These are phyloP conservation scores for Salvelinus fontinalis DNA, from an alignment of 2,113 vertebrate genomes.

Conservation along the genomic window DNA sequence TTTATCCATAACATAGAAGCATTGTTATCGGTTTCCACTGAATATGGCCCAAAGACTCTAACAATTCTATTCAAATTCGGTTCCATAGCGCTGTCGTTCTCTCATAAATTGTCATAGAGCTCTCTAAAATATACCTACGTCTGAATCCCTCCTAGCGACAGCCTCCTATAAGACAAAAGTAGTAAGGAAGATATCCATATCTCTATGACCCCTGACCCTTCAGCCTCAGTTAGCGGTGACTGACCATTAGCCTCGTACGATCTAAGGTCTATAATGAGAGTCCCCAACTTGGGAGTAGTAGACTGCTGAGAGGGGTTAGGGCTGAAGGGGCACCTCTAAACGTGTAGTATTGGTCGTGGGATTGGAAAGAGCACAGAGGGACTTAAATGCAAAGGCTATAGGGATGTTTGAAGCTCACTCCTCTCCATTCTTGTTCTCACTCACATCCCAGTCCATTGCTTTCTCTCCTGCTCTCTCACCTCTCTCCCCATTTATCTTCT, in stretches of 20 bases:
- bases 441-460: slow-evolving; percentile 16
- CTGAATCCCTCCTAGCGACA: background rate
- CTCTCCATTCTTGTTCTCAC: background rate
- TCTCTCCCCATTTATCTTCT: background rate
- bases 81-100: background rate
- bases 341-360: slow-evolving; percentile 23
- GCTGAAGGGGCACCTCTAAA: slow-evolving; percentile 28
- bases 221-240: slow-evolving; percentile 5
- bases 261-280: slow-evolving; percentile 30
- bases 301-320: slow-evolving; percentile 14
- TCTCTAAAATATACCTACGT: background rate
- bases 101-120: background rate
- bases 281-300: slow-evolving; percentile 9
- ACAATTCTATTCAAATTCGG: background rate
- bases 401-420: slow-evolving; percentile 9
- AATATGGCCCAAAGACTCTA: background rate
- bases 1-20: background rate
- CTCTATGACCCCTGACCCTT: too few relatives aligned
- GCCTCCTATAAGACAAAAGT: too few relatives aligned
- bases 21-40: background rate
- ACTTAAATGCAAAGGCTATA: background rate
- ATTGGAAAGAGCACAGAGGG: slow-evolving; percentile 9
- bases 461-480: background rate
- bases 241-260: slow-evolving; percentile 21
- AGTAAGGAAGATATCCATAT: too few relatives aligned